Base-by-base conservation (phyloP, 2,797 vertebrate genomes). In the Gobionotothen gibberifrons region DNA sequence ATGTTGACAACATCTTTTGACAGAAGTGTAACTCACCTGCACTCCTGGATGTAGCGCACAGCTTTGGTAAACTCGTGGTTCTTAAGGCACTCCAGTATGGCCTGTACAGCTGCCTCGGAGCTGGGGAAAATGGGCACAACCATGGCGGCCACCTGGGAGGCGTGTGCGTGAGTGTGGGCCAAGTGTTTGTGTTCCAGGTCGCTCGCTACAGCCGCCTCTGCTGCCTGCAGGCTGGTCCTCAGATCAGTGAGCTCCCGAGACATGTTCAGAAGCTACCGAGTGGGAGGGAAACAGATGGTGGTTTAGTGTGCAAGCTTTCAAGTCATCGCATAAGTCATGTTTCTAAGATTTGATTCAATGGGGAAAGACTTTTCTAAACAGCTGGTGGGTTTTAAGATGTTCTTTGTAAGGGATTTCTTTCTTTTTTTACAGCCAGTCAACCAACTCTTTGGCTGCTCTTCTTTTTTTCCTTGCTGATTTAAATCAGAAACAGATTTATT, bases 51-150 rank as follows among this genome's bases (percentile, higher is more conserved):
- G 90, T 99, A 96, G 74, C 94, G 93, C 76, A 99, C 90, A 0
- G 98, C 97, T 90, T 95, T 96, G 88, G 96, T 94, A 64, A 98
- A 98, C 86, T 99, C 97, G 0, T 96, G 96, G 93, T 95, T 97
- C 88, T 96, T 97, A 89, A 99, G 89, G 88, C 98, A 98, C 90
- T 99, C 98, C 78, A 99, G 94, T 90, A 99, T 95, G 81, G 96
- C 96, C 92, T 98, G 98, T 82, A 99, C 97, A 10, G 98, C 98
- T 6, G 95, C 95, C 93, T 99, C 98, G 0, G 97, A 96, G 52
- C 94, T 96, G 22, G 93, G 86, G 93, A 99, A 98, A 36, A 90
- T 93, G 39, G 96, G 95, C 86, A 96, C 95, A 0, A 95, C 91
- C 86, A 92, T 59, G 55, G 91, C 88, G 2, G 91, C 90, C 49